Evolutionary conservation across 2,888 invertebrate species (phyloP), one percentile per base, ranked within the genome.

Genomic region (Drosophila prolongata): DNA sequence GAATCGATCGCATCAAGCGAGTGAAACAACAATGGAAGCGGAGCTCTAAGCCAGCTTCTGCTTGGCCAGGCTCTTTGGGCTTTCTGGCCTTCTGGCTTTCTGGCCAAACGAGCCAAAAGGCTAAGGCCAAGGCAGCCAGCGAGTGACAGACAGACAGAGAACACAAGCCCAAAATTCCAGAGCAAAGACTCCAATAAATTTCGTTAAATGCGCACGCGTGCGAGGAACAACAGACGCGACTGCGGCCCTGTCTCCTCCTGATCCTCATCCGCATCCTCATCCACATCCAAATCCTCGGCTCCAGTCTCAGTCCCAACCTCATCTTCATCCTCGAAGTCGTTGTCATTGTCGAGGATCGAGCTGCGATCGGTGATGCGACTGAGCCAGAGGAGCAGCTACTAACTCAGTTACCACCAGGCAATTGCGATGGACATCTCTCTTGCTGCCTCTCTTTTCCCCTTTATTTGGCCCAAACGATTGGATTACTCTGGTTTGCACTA

Each of bases 151-250:
- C 85, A 89, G 85, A 89, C 87, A 85, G 71, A 86, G 77, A 89
- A 86, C 86, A 87, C 89, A 85, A 85, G 85, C 77, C 86, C 77
- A 73, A 71, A 86, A 89, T 87, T 89, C 86, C 90, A 88, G 86
- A 84, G 81, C 87, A 86, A 64, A 81, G 85, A 80, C 77, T 85
- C 85, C 90, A 90, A 90, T 90, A 90, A 90, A 90, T 90, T 90
- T 90, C 76, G 81, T 89, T 89, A 89, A 90, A 90, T 90, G 89
- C 90, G 89, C 90, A 87, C 90, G 90, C 90, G 90, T 90, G 90
- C 89, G 90, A 89, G 78, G 68, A 80, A 78, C 89, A 87, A 43
- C 55, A 55, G 43, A 42, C 43, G 34, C 37, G 54, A 43, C 70
- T 43, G 44, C 44, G 42, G 27, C 43, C 43, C 60, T 38, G 37